These are phyloP conservation scores for Andrena chrysosceles DNA, from an alignment of 2,888 invertebrate species.

Conservation along the genomic window DNA sequence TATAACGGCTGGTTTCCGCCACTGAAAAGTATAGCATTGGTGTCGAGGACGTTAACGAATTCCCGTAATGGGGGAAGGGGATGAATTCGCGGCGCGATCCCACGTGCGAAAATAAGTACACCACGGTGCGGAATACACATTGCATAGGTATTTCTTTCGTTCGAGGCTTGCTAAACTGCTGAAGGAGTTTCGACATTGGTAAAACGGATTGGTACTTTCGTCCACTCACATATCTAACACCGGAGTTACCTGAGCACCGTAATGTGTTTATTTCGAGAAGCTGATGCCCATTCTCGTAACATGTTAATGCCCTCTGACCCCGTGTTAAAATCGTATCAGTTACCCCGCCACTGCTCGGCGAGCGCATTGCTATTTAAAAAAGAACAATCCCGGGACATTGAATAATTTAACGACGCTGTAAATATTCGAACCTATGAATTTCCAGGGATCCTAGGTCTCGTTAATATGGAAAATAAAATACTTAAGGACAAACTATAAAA, in stretches of 20 bases:
- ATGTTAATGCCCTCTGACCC: background rate
- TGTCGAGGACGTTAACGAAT: conserved; percentile 21
- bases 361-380: background rate
- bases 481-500: conserved; percentile 22
- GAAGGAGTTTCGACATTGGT: no score
- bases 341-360: background rate
- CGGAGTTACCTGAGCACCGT: background rate
- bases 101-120: no score
- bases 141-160: no score
- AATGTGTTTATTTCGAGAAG: background rate
- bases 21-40: conserved; percentile 20
- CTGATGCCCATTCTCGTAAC: background rate
- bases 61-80: background rate
- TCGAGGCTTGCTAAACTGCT: no score
- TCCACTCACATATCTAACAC: no score
- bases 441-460: background rate
- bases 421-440: conserved; percentile 8
- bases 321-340: background rate
- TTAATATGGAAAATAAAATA: conserved; percentile 25
- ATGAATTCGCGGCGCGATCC: no score
- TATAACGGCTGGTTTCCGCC: conserved; percentile 36
- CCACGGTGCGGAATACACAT: no score
- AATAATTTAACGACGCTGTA: background rate
- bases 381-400: background rate
- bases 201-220: no score